phyloP scores from a whole-genome alignment of 2,797 vertebrate species.

The Ctenochaetus hawaiiensis region DNA sequence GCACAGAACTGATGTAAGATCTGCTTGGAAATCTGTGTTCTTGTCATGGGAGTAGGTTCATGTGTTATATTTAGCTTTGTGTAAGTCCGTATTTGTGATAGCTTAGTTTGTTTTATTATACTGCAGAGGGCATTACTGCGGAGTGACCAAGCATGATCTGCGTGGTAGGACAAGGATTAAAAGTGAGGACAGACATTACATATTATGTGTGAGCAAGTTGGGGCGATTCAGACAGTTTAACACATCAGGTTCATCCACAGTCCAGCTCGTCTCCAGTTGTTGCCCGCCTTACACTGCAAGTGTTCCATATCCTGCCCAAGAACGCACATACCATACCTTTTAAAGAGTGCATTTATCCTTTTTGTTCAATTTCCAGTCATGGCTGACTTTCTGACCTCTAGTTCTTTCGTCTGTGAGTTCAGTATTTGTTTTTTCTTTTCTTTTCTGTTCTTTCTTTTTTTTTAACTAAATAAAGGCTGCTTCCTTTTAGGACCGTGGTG shows the following conservation, averaged over 20 bases:
- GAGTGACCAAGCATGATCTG: constrained; percentile 31
- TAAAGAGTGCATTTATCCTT: constrained; percentile 44
- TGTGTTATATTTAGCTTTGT: background rate
- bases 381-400: constrained; percentile 39
- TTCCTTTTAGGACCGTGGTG: constrained; percentile 1
- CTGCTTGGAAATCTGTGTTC: background rate
- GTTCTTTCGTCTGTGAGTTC: constrained; percentile 27
- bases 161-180: constrained; percentile 30
- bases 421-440: constrained; percentile 42
- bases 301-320: constrained; percentile 76
- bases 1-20: constrained; percentile 16
- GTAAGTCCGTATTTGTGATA: background rate
- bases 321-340: constrained; percentile 63
- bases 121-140: background rate
- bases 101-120: constrained; percentile 35
- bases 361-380: constrained; percentile 37
- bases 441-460: constrained; percentile 35
- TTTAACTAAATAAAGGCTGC: background rate
- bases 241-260: constrained; percentile 75
- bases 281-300: constrained; percentile 70
- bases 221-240: constrained; percentile 50
- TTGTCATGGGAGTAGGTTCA: background rate
- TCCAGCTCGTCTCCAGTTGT: constrained; percentile 67
- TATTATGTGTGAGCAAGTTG: constrained; percentile 60
- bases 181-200: constrained; percentile 43